Evolutionary conservation across 2,797 vertebrate species (phyloP).

Genomic region (Trematomus bernacchii): DNA sequence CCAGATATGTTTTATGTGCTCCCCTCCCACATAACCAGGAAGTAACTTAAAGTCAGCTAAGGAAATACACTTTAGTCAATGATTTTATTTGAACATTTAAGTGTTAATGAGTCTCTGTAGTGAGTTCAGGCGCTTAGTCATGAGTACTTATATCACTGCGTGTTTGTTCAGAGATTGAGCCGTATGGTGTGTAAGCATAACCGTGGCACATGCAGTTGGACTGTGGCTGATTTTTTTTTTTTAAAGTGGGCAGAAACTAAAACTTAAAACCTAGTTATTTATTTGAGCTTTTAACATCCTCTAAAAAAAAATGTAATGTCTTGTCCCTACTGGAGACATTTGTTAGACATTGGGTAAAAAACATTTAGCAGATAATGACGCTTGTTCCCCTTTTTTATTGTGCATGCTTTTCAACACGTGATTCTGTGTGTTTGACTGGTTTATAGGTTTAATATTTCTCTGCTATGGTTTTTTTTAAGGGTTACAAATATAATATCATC

Average conservation of each 20-base stretch:
- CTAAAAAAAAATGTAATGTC: too few relatives aligned
- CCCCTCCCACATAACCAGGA: slow-evolving; percentile 17
- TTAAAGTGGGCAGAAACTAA: neutral
- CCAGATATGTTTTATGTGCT: neutral
- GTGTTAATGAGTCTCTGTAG: neutral
- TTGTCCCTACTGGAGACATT: neutral
- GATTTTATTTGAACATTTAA: slow-evolving; percentile 5
- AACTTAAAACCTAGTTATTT: neutral
- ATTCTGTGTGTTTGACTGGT: neutral
- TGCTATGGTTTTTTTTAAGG: slow-evolving; percentile 11
- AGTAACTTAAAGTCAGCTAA: slow-evolving; percentile 18
- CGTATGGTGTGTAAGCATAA: slow-evolving; percentile 21
- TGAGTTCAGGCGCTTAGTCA: neutral
- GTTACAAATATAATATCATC: slow-evolving; percentile 1
- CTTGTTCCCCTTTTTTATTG: neutral
- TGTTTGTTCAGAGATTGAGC: slow-evolving; percentile 37
- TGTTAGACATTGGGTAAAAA: neutral
- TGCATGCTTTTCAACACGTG: neutral
- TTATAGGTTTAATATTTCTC: neutral
- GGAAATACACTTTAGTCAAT: slow-evolving; percentile 2
- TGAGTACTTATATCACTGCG: slow-evolving; percentile 39
- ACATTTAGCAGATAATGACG: neutral
- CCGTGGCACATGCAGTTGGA: neutral
- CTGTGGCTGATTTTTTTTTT: neutral
- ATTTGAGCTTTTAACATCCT: slow-evolving; percentile 5